These are phyloP conservation scores for Virgularia gustaviana DNA, from an alignment of 92 coral and sea anemone genomes.

Conservation along the genomic window DNA sequence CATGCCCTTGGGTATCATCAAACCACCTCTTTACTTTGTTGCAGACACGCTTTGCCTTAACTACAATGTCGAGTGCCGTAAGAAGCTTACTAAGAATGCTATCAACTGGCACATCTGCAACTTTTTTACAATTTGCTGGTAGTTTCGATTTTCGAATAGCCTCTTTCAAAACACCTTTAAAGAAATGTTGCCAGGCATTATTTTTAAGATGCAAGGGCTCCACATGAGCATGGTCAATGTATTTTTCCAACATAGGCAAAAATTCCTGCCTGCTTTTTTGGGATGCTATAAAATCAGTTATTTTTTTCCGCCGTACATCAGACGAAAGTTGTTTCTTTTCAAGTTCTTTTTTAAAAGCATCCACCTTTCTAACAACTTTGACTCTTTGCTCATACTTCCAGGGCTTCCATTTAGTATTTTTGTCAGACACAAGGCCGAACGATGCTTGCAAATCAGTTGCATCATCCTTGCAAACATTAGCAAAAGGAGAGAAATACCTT, in stretches of 20 bases:
- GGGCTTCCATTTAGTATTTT: constrained; percentile 38
- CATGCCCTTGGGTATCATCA: constrained; percentile 51
- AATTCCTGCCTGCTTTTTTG: constrained; percentile 52
- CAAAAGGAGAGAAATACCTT: constrained; percentile 35
- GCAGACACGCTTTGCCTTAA: constrained; percentile 42
- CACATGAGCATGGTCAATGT: constrained; percentile 52
- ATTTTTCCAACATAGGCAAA: constrained; percentile 49
- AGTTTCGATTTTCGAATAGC: constrained; percentile 53
- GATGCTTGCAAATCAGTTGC: constrained; percentile 31
- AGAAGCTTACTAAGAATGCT: constrained; percentile 39
- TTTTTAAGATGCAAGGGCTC: constrained; percentile 54
- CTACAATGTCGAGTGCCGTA: constrained; percentile 42
- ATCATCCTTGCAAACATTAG: constrained; percentile 31
- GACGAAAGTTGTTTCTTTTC: constrained; percentile 26
- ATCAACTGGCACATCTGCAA: constrained; percentile 54
- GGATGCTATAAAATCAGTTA: constrained; percentile 53
- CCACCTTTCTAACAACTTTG: constrained; percentile 51
- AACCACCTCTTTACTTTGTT: constrained; percentile 48
- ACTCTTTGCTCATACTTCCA: constrained; percentile 45
- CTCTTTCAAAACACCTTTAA: constrained; percentile 42
- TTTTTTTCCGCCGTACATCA: constrained; percentile 42
- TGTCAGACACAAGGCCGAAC: constrained; percentile 18
- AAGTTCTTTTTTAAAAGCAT: constrained; percentile 35
- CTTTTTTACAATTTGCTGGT: constrained; percentile 40
- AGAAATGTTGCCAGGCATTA: constrained; percentile 56